Evolutionary conservation across 2,888 invertebrate genomes (phyloP).

Genomic region (Teinopalpus imperialis): DNA sequence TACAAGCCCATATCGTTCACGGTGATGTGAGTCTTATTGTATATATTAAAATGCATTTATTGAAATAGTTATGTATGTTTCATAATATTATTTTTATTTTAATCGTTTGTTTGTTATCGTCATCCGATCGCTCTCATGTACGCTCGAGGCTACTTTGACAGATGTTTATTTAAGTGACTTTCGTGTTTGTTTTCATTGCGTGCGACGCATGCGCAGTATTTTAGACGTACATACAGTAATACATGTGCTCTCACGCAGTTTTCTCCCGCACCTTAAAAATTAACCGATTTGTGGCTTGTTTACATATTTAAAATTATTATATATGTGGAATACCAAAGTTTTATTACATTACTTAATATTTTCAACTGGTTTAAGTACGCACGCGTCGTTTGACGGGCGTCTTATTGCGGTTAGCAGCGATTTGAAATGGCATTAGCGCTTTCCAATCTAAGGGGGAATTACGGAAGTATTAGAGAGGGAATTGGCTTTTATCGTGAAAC

Average conservation of each 20-base stretch:
- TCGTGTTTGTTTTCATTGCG: conserved; percentile 44
- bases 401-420: background rate
- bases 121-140: no score
- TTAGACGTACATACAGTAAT: conserved; percentile 54
- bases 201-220: conserved; percentile 47
- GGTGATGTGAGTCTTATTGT: no score
- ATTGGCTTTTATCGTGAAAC: conserved; percentile 19
- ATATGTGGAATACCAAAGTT: no score
- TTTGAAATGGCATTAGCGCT: conserved; percentile 10
- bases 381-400: background rate
- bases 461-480: conserved; percentile 2
- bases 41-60: no score
- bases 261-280: conserved; percentile 57
- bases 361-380: background rate
- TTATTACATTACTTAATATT: conserved; percentile 18
- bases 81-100: no score
- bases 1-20: no score
- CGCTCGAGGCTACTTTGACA: no score
- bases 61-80: no score
- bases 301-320: conserved; percentile 47
- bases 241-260: conserved; percentile 70
- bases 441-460: conserved; percentile 12
- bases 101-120: no score
- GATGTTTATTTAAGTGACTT: no score
- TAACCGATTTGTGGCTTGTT: conserved; percentile 45